A percentile compares a stretch with the other conserved stretches of the same genome.
These are phyloP conservation scores for Linyphia triangularis DNA, from an alignment of 2,888 invertebrate species.

Conservation along the genomic window DNA sequence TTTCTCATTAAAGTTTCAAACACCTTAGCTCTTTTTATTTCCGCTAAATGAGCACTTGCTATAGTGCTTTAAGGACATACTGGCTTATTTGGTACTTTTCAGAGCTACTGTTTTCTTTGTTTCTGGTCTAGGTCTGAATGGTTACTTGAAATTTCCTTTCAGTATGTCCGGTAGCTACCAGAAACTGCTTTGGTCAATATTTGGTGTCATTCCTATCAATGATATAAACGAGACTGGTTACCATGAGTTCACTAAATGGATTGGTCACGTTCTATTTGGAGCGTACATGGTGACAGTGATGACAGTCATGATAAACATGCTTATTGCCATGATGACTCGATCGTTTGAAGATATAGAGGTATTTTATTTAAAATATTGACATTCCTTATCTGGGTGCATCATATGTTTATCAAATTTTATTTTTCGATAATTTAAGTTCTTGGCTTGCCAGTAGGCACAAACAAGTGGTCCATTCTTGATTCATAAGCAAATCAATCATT, in stretches of 20 bases:
- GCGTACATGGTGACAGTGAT: slow-evolving; percentile 81
- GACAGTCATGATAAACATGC: slow-evolving; percentile 82
- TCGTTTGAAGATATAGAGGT: slow-evolving; percentile 82
- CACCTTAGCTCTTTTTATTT: too few species aligned
- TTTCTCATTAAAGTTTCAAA: too few species aligned
- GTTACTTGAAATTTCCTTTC: too few species aligned
- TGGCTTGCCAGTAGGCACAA: too few species aligned
- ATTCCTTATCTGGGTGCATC: too few species aligned
- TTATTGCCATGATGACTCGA: slow-evolving; percentile 82
- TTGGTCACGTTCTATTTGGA: slow-evolving; percentile 81
- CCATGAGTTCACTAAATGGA: slow-evolving; percentile 80
- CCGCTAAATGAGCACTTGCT: too few species aligned
- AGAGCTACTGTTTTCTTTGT: slow-evolving; percentile 60
- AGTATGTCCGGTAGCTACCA: slow-evolving; percentile 78
- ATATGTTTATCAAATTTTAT: not conserved
- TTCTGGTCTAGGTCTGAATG: too few species aligned
- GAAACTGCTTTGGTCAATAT: slow-evolving; percentile 81
- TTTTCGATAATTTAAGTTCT: not conserved
- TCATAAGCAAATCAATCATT: too few species aligned
- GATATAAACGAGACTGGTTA: slow-evolving; percentile 79
- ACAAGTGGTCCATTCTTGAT: too few species aligned
- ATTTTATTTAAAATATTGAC: slow-evolving; percentile 58
- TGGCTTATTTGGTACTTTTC: too few species aligned
- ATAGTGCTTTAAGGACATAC: too few species aligned
- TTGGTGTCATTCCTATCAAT: slow-evolving; percentile 80